phyloP scores from a whole-genome alignment of 2,888 invertebrate genomes.

The Eristalis intricaria region DNA sequence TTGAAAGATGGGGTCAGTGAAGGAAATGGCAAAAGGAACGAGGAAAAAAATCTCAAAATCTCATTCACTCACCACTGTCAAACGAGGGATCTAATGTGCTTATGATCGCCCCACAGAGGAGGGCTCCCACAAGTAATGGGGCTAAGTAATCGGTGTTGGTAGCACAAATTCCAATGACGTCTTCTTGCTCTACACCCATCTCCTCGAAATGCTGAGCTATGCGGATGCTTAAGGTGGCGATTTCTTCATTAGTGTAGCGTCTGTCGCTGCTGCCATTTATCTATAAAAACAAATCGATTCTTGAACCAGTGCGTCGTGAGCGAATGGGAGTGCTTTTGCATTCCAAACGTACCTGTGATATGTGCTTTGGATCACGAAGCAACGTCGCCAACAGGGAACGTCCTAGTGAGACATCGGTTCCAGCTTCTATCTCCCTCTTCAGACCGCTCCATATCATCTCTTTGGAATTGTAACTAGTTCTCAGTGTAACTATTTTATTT shows the following conservation, averaged over 20 bases:
- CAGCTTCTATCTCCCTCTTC: neutral
- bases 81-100: conserved; percentile 18
- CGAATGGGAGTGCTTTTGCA: neutral
- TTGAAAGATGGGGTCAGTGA: neutral
- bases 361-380: neutral
- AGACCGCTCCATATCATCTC: conserved; percentile 32
- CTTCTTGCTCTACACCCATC: conserved; percentile 76
- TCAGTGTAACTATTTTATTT: neutral
- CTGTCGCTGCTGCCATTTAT: conserved; percentile 78
- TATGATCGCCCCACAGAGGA: neutral
- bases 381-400: neutral
- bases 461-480: conserved; percentile 1
- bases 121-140: conserved; percentile 76
- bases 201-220: conserved; percentile 76
- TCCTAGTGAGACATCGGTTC: conserved; percentile 16
- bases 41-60: no score
- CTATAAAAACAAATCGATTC: conserved; percentile 60
- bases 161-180: conserved; percentile 78
- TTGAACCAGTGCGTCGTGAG: neutral
- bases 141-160: conserved; percentile 77
- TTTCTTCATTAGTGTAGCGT: conserved; percentile 76
- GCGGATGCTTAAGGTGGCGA: conserved; percentile 77
- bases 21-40: neutral
- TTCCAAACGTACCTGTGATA: conserved; percentile 18
- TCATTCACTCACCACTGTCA: neutral